Conservation (phyloP, 1,140 invertebrate genomes). For the Antheraea pernyi region DNA sequence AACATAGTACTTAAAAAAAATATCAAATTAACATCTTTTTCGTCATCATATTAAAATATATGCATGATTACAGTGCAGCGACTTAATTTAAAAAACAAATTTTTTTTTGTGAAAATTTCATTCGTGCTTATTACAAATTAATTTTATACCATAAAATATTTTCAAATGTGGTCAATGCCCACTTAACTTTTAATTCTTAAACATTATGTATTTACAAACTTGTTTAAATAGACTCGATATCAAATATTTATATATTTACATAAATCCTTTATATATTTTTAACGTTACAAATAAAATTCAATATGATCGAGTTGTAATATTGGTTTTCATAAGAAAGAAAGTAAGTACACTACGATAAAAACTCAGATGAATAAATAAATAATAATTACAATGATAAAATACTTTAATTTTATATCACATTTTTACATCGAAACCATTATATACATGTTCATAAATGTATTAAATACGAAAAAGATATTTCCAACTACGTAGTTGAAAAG, state of each 20-base stretch:
- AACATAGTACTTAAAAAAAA: too few species aligned
- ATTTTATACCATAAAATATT: not conserved
- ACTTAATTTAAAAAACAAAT: too few species aligned
- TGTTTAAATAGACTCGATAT: not conserved
- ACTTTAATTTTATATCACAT: constrained; percentile 33
- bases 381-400: constrained; percentile 15
- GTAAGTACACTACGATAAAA: constrained; percentile 28
- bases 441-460: constrained; percentile 26
- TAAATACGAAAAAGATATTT: not conserved
- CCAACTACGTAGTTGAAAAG: not conserved
- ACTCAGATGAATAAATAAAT: constrained; percentile 15
- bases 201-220: not conserved
- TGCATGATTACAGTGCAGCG: too few species aligned
- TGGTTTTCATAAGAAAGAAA: constrained; percentile 15
- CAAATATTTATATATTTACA: constrained; percentile 9
- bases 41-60: too few species aligned
- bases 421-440: constrained; percentile 28
- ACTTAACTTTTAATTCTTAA: not conserved
- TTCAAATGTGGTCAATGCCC: not conserved
- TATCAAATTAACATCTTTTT: too few species aligned
- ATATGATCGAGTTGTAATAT: not conserved
- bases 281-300: constrained; percentile 14
- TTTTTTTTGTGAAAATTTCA: not conserved
- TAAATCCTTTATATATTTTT: not conserved
- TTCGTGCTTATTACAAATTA: not conserved